Base-by-base conservation (phyloP, 2,888 invertebrate genomes). In the Rhorus exstirpatorius region DNA sequence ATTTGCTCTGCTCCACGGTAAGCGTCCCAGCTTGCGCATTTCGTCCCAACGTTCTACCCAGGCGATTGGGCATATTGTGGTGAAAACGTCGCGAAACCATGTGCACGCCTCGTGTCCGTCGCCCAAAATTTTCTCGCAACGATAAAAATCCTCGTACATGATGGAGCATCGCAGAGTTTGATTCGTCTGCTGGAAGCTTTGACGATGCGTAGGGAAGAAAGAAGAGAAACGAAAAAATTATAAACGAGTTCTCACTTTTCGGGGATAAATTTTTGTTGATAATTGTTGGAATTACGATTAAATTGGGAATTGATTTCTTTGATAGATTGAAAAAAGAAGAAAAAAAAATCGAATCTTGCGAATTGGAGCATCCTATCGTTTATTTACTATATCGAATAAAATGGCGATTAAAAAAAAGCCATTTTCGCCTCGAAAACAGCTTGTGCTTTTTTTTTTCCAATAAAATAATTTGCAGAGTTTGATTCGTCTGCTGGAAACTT, bases 401-500 rank as follows among this genome's bases (percentile, higher is more conserved):
- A n/a, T n/a, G n/a, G n/a, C n/a, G n/a, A n/a, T n/a, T n/a, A n/a
- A n/a, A n/a, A n/a, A n/a, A n/a, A n/a, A n/a, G n/a, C n/a, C n/a
- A n/a, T n/a, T n/a, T n/a, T n/a, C n/a, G n/a, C n/a, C n/a, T n/a
- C n/a, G n/a, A n/a, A n/a, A n/a, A n/a, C n/a, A n/a, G n/a, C n/a
- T n/a, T n/a, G n/a, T n/a, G n/a, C n/a, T n/a, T n/a, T n/a, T n/a
- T n/a, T n/a, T n/a, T n/a, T n/a, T n/a, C n/a, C n/a, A n/a, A n/a
- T n/a, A n/a, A n/a, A n/a, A n/a, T n/a, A n/a, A n/a, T n/a, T 44
- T 92, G 86, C 26, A 86, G 6, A 0, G 92, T 91, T 83, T 91
- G 91, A 81, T 93, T 88, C 61, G 86, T 86, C 78, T 92, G 91
- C 76, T 92, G 92, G 79, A 92, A 93, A 81, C 92, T 92, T 63